A percentile compares a stretch with the other conserved stretches of the same genome.
These are phyloP conservation scores for Diceros bicornis DNA, from an alignment of 2,797 vertebrate genomes.

Conservation along the genomic window DNA sequence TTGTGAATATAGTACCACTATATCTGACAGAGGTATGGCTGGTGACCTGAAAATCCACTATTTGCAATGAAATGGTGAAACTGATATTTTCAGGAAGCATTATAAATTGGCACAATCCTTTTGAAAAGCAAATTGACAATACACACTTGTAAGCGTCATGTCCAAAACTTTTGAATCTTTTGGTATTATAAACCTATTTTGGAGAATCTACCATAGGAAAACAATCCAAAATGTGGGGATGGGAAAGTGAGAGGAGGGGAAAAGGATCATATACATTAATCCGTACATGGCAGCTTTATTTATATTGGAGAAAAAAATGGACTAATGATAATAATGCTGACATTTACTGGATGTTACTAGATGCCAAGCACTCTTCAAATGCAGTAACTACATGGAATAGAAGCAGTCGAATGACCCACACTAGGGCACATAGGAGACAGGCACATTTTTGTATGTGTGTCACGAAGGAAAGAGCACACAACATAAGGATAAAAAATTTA, in stretches of 20 bases:
- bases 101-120: neutral
- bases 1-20: neutral
- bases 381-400: neutral
- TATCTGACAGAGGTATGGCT: neutral
- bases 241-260: neutral
- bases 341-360: neutral
- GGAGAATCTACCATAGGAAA: neutral
- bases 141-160: neutral
- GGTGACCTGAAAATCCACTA: neutral
- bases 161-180: neutral
- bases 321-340: neutral
- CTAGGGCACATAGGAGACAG: neutral
- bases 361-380: neutral
- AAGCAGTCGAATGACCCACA: neutral
- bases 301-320: neutral
- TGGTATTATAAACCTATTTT: conserved; percentile 8
- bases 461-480: neutral
- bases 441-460: neutral
- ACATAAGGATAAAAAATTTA: neutral
- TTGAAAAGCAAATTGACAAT: conserved; percentile 13
- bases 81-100: neutral
- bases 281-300: neutral
- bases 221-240: neutral
- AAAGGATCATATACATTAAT: neutral
- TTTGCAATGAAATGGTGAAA: neutral